Evolutionary conservation across 2,113 vertebrate species (phyloP), one percentile per base, ranked within the genome.

Genomic region (Zonotrichia leucophrys): DNA sequence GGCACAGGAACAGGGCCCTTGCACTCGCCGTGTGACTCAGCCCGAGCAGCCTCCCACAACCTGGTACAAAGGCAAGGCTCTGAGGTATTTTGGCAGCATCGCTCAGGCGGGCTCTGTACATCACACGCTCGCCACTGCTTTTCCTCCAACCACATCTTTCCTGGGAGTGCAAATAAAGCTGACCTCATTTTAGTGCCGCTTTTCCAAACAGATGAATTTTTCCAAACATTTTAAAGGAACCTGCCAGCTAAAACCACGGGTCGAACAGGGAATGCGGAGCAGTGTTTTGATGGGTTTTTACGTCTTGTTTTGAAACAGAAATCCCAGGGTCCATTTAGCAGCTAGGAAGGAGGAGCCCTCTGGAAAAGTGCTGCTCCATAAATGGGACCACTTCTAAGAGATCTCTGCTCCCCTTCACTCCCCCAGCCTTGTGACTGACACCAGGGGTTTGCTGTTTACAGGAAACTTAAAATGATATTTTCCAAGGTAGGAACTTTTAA

Each of bases 71-170:
- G 87, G 81, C 90, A 66, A 60, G 70, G 5, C 83, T 89, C 52
- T n/a, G 63, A 94, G 89, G 53, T 68, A 67, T 49, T 67, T 4
- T 86, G 90, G 95, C 94, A 91, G 80, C 76, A 39, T 3, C 25
- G 0, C 11, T 81, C 59, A 55, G 83, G 53, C 67, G 17, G 72
- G 77, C 81, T 87, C 84, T 3, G 79, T 42, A 46, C 80, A 92
- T 78, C 96, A 86, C 81, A 66, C 47, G 0, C 81, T 94, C 35
- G 14, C 87, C 92, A 86, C 88, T 87, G 66, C 92, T 88, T 19
- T 20, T 87, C 87, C 80, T 92, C 95, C 94, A 95, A 87, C 89
- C 89, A 91, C 60, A 31, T 90, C 55, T n/a, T 75, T 60, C 89
- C 91, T 37, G 41, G 35, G 78, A 89, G 56, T 3, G 47, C 69